Evolutionary conservation across 2,888 invertebrate species (phyloP).

Genomic region (Leptothorax acervorum): DNA sequence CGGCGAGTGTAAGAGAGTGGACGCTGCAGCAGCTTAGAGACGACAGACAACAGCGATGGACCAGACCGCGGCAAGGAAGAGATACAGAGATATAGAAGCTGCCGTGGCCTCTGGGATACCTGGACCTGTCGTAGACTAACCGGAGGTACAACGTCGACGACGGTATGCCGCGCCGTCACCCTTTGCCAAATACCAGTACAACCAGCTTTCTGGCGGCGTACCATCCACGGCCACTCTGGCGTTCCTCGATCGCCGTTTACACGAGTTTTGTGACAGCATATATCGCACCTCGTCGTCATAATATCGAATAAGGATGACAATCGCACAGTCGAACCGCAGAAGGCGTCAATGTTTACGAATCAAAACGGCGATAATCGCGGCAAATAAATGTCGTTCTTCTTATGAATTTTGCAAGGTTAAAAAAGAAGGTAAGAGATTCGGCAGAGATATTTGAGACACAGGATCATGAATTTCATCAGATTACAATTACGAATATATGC

Average conservation of each 20-base stretch:
- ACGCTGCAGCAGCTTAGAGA: slow-evolving; percentile 6
- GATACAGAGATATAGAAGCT: slow-evolving; percentile 5
- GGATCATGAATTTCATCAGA: neutral
- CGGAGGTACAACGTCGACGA: slow-evolving; percentile 67
- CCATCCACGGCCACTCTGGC: slow-evolving; percentile 45
- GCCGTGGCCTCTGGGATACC: slow-evolving; percentile 69
- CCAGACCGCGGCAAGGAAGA: slow-evolving; percentile 64
- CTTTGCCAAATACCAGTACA: slow-evolving; percentile 71
- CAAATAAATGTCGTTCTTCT: neutral
- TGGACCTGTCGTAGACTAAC: slow-evolving; percentile 70
- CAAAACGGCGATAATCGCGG: neutral
- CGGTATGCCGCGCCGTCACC: slow-evolving; percentile 61
- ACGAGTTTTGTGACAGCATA: slow-evolving; percentile 51
- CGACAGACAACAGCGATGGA: slow-evolving; percentile 43
- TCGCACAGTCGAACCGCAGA: neutral
- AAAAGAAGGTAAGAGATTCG: neutral
- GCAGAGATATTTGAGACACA: neutral
- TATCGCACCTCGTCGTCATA: slow-evolving; percentile 52
- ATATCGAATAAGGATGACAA: slow-evolving; percentile 39
- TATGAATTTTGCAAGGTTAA: neutral
- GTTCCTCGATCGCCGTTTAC: slow-evolving; percentile 54
- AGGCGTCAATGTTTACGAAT: neutral
- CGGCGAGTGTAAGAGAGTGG: slow-evolving; percentile 24
- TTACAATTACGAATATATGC: neutral
- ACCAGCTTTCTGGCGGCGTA: slow-evolving; percentile 62